phyloP scores from a whole-genome alignment of 2,113 vertebrate genomes.

The Galbula dea region DNA sequence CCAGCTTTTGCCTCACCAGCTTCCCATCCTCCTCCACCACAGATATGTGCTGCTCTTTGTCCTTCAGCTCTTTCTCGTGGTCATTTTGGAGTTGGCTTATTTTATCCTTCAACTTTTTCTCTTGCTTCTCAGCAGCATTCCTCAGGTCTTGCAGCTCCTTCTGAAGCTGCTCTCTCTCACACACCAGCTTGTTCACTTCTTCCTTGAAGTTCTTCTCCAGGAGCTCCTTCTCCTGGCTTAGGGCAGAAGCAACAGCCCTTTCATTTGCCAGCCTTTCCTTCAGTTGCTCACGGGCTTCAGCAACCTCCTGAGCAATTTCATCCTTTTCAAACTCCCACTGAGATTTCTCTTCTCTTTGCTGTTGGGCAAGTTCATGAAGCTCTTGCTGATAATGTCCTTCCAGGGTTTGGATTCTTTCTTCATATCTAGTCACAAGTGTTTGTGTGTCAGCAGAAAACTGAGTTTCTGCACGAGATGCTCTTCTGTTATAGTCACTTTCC shows the following conservation, averaged over 20 bases:
- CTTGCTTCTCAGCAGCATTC: constrained; percentile 63
- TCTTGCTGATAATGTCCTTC: constrained; percentile 74
- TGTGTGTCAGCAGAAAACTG: constrained; percentile 80
- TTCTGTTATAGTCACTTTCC: constrained; percentile 83
- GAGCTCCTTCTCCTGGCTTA: constrained; percentile 68
- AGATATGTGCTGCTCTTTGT: constrained; percentile 54
- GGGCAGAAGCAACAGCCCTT: constrained; percentile 51
- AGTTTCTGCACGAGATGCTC: constrained; percentile 78
- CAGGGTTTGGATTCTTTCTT: constrained; percentile 69
- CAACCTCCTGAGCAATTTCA: constrained; percentile 67
- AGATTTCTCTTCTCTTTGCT: constrained; percentile 71
- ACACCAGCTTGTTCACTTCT: constrained; percentile 62
- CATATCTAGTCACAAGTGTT: constrained; percentile 71
- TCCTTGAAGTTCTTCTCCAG: constrained; percentile 74
- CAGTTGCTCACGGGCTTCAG: constrained; percentile 64
- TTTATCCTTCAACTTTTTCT: constrained; percentile 70
- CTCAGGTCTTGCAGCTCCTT: constrained; percentile 70
- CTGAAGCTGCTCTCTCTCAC: constrained; percentile 76
- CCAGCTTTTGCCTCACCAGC: constrained; percentile 63
- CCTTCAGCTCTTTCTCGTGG: constrained; percentile 66
- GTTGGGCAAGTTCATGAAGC: constrained; percentile 70
- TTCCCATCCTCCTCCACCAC: constrained; percentile 56
- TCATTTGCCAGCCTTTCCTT: constrained; percentile 65
- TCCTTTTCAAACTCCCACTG: constrained; percentile 82
- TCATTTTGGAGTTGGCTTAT: constrained; percentile 71